phyloP scores from a whole-genome alignment of 2,888 invertebrate species.

The Eristalis pertinax region DNA sequence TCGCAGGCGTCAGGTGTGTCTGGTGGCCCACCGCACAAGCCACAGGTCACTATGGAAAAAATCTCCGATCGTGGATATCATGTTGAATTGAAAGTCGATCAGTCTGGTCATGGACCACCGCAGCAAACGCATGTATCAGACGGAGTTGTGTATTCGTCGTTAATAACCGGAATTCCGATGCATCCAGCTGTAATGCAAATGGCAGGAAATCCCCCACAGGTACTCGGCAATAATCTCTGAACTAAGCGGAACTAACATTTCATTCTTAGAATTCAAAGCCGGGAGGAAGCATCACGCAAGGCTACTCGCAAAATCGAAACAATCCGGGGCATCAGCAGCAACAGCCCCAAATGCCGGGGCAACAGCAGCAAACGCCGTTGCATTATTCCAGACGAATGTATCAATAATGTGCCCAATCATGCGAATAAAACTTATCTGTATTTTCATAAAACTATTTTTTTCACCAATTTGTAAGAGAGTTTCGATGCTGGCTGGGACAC shows the following conservation, averaged over 20 bases:
- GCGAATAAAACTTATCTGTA: not conserved
- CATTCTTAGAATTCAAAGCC: conserved; percentile 85
- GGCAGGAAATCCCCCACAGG: conserved; percentile 76
- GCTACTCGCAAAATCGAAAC: conserved; percentile 89
- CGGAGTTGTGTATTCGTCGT: conserved; percentile 78
- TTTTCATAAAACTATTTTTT: not conserved
- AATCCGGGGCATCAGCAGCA: conserved; percentile 66
- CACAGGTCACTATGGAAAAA: conserved; percentile 81
- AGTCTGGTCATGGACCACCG: conserved; percentile 75
- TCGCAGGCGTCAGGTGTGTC: conserved; percentile 76
- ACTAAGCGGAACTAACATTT: not conserved
- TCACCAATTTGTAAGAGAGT: not conserved
- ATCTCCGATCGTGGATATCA: conserved; percentile 79
- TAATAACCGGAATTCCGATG: conserved; percentile 78
- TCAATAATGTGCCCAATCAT: not conserved
- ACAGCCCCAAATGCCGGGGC: conserved; percentile 77
- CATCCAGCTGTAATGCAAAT: conserved; percentile 80
- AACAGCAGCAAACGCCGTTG: conserved; percentile 76
- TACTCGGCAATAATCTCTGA: conserved; percentile 35
- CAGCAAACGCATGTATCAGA: conserved; percentile 78
- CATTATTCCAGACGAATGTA: conserved; percentile 78
- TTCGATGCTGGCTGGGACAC: not conserved
- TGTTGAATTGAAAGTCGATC: conserved; percentile 80
- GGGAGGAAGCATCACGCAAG: conserved; percentile 91
- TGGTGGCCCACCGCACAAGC: conserved; percentile 74